Conservation (phyloP, 2,113 vertebrate species). For the Pimephales promelas region DNA sequence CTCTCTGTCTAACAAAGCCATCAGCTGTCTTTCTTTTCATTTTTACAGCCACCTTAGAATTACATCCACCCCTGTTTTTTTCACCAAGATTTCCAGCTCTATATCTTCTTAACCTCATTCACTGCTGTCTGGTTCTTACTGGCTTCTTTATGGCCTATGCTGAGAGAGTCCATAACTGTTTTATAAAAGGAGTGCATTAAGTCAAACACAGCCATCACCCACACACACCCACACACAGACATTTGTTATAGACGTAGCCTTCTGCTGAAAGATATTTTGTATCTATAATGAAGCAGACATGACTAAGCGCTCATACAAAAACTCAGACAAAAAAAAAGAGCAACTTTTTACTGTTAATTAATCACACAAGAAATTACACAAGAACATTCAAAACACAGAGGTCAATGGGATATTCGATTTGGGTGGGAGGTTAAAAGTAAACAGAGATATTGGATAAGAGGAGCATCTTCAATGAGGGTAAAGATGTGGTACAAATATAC, state of each 20-base stretch:
- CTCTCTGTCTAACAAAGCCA: constrained; percentile 15
- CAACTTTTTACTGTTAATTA: too few relatives aligned
- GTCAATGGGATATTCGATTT: not conserved
- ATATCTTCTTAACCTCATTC: constrained; percentile 22
- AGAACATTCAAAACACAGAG: not conserved
- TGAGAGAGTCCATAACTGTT: constrained; percentile 42
- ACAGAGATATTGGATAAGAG: not conserved
- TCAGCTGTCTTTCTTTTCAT: not conserved
- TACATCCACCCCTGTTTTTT: not conserved
- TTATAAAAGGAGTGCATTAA: constrained; percentile 35
- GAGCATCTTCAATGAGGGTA: too few relatives aligned
- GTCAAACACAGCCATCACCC: constrained; percentile 31
- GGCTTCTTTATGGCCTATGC: constrained; percentile 45
- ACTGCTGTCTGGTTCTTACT: not conserved
- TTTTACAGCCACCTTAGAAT: not conserved
- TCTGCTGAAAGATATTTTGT: not conserved
- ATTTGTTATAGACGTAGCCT: not conserved
- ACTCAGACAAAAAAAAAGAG: not conserved
- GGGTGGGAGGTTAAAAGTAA: not conserved
- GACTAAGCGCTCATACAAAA: not conserved
- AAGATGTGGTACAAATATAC: too few relatives aligned
- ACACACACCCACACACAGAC: constrained; percentile 36
- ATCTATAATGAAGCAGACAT: not conserved
- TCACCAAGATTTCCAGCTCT: not conserved
- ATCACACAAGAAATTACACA: not conserved